Evolutionary conservation across 2,797 vertebrate species (phyloP).

Genomic region (Cheirogaleus major): DNA sequence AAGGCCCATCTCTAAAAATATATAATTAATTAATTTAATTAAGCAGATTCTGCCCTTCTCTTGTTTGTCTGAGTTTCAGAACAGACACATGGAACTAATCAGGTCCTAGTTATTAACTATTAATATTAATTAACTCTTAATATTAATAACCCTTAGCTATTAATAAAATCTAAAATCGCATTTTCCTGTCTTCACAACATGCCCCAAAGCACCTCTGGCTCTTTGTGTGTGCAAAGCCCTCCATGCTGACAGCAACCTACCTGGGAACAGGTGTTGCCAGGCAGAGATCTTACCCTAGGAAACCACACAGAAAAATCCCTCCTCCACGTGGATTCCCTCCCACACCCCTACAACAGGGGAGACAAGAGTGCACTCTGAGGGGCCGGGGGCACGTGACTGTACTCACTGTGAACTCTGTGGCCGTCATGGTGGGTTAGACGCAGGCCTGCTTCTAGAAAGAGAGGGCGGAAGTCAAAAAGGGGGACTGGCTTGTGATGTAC

Average conservation of each 20-base stretch:
- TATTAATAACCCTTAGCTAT: not conserved
- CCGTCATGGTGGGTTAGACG: slow-evolving; percentile 12
- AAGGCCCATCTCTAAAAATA: not conserved
- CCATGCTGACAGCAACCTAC: accelerated
- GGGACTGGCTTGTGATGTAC: not conserved
- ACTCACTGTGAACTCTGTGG: slow-evolving; percentile 70
- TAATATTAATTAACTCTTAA: too few species aligned
- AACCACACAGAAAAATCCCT: not conserved
- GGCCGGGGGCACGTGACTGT: accelerated
- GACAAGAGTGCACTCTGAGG: accelerated
- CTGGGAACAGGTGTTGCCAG: not conserved
- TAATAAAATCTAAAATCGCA: not conserved
- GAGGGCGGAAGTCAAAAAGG: not conserved
- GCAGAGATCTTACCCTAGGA: not conserved
- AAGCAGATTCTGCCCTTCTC: not conserved
- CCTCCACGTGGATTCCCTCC: not conserved
- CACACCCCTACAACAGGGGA: not conserved
- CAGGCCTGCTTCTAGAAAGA: slow-evolving; percentile 50
- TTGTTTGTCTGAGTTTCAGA: not conserved
- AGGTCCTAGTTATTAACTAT: not conserved
- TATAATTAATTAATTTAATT: not conserved
- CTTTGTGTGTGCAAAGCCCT: not conserved
- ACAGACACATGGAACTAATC: not conserved
- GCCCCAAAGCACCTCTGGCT: not conserved
- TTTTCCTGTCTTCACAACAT: not conserved